A percentile compares a stretch with the other conserved stretches of the same genome.
Conservation (phyloP, 2,888 invertebrate species). For the Drosophila sordidapex region DNA sequence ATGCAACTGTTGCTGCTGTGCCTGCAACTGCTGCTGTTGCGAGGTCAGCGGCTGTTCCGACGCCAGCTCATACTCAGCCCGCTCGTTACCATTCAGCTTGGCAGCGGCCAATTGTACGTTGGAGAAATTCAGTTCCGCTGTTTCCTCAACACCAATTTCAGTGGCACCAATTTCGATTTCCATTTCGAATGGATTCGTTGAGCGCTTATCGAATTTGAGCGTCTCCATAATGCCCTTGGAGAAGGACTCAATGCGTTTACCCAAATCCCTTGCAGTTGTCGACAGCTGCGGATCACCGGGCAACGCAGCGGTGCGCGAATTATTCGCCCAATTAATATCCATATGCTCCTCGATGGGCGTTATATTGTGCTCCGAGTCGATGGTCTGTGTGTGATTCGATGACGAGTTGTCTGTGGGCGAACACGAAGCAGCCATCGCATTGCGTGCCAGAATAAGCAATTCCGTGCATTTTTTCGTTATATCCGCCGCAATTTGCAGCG, state of each 20-base stretch:
- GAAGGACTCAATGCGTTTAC: slow-evolving; percentile 85
- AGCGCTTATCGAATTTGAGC: slow-evolving; percentile 84
- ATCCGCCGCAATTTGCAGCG: slow-evolving; percentile 91
- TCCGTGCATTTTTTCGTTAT: slow-evolving; percentile 92
- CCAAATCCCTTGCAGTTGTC: slow-evolving; percentile 83
- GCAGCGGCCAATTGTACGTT: slow-evolving; percentile 83
- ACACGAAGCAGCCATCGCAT: slow-evolving; percentile 86
- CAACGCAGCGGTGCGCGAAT: slow-evolving; percentile 82
- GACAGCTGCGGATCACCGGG: slow-evolving; percentile 82
- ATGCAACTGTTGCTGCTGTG: slow-evolving; percentile 28
- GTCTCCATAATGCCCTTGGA: slow-evolving; percentile 85
- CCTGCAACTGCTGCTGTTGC: slow-evolving; percentile 29
- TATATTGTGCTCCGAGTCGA: slow-evolving; percentile 85
- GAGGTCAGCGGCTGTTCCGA: slow-evolving; percentile 57
- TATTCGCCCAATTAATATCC: slow-evolving; percentile 85
- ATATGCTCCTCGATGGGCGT: slow-evolving; percentile 85
- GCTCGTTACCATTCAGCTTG: slow-evolving; percentile 84
- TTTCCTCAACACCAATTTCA: slow-evolving; percentile 84
- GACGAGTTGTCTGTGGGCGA: slow-evolving; percentile 87
- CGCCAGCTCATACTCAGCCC: slow-evolving; percentile 80
- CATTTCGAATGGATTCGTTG: slow-evolving; percentile 85
- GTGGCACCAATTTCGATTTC: slow-evolving; percentile 85
- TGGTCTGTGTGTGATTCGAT: slow-evolving; percentile 85
- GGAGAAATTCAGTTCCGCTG: slow-evolving; percentile 81
- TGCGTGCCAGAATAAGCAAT: slow-evolving; percentile 91